Evolutionary conservation across 1,140 invertebrate species (phyloP).

Genomic region (Zaprionus vittiger): DNA sequence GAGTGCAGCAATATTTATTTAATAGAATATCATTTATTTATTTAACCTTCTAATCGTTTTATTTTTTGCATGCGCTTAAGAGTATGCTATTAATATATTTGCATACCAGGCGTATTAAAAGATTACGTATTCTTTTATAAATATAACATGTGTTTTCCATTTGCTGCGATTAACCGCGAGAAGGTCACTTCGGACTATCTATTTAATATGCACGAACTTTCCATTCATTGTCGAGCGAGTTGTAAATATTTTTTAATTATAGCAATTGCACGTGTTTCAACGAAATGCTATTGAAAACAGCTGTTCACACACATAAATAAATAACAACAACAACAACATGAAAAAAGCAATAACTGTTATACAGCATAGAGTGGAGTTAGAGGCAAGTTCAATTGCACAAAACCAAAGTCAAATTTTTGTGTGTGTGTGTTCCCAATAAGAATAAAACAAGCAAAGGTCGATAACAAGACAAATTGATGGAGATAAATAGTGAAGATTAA

Average conservation of each 20-base stretch:
- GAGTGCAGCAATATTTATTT: neutral
- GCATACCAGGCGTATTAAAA: neutral
- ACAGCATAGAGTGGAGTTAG: neutral
- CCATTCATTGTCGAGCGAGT: neutral
- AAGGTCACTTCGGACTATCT: neutral
- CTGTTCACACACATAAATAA: neutral
- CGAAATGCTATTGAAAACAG: constrained; percentile 9
- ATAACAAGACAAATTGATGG: neutral
- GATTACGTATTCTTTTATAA: neutral
- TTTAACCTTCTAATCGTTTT: neutral
- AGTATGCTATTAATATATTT: constrained; percentile 2
- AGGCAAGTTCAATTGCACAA: neutral
- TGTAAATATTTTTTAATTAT: constrained; percentile 1
- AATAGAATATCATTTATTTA: neutral
- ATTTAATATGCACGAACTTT: constrained; percentile 4
- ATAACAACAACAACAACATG: neutral
- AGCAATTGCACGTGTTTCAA: neutral
- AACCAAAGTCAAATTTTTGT: constrained; percentile 1
- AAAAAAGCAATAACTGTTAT: neutral
- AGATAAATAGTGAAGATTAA: neutral
- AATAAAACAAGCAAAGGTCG: neutral
- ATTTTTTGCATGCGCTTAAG: neutral
- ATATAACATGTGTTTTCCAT: neutral
- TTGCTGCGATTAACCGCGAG: neutral
- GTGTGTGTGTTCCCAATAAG: neutral